Percentiles rank a stretch among this genome's conserved stretches.
Conservation (phyloP, 2,113 vertebrate genomes). For the Macaca nemestrina region DNA sequence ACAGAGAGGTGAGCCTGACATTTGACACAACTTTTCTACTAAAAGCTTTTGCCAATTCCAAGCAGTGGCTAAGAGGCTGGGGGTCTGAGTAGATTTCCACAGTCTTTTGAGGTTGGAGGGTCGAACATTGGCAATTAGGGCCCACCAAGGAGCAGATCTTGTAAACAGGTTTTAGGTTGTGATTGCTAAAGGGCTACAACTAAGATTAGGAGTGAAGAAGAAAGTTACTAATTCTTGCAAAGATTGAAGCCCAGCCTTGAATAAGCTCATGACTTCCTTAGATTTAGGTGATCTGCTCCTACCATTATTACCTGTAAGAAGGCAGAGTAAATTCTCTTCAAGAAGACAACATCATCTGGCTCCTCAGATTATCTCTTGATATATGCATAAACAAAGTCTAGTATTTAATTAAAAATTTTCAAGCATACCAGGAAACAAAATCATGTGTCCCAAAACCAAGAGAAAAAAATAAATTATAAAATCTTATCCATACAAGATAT, state of each 20-base stretch:
- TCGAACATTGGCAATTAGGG: neutral
- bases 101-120: neutral
- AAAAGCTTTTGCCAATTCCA: neutral
- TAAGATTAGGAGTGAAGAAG: neutral
- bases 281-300: neutral
- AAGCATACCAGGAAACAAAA: neutral
- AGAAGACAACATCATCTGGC: neutral
- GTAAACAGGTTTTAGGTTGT: neutral
- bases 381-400: neutral
- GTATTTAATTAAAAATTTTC: neutral
- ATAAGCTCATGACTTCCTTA: too few relatives aligned
- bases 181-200: neutral
- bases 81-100: neutral
- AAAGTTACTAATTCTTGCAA: neutral
- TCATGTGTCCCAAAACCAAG: neutral
- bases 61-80: neutral
- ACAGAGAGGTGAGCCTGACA: neutral
- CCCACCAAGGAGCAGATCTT: neutral
- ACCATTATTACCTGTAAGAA: neutral
- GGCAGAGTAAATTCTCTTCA: neutral
- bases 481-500: neutral
- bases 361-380: neutral
- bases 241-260: too few relatives aligned
- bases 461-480: neutral
- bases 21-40: neutral